A percentile compares a stretch with the other conserved stretches of the same genome.
These are phyloP conservation scores for Riparia riparia DNA, from an alignment of 2,113 vertebrate species.

Conservation along the genomic window DNA sequence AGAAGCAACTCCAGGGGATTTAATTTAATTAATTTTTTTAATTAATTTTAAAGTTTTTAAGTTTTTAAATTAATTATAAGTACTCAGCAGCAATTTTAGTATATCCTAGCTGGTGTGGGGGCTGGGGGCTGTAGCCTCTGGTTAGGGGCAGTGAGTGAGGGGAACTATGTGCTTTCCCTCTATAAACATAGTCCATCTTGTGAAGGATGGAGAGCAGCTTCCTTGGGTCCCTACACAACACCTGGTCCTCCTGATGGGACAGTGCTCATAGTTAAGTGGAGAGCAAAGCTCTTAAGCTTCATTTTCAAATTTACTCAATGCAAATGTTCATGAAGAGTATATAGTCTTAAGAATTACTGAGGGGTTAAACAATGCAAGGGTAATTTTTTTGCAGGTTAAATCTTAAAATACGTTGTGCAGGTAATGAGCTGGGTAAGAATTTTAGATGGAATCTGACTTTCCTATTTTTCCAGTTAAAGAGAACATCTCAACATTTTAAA, in stretches of 20 bases:
- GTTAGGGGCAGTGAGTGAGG: not conserved
- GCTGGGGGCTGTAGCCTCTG: not conserved
- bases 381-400: not conserved
- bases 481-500: not conserved
- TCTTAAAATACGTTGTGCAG: not conserved
- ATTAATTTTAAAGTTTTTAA: no score
- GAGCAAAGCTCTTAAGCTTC: not conserved
- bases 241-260: not conserved
- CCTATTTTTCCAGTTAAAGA: not conserved
- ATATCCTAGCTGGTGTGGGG: not conserved
- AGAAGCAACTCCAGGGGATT: not conserved
- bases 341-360: not conserved
- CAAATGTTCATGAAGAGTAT: not conserved
- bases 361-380: not conserved
- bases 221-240: rapidly evolving
- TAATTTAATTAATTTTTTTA: no score
- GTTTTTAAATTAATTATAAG: slow-evolving; percentile 25
- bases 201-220: not conserved
- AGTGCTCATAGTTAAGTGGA: not conserved
- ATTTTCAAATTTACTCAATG: not conserved
- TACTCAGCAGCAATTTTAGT: not conserved
- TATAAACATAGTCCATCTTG: rapidly evolving
- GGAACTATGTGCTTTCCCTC: not conserved
- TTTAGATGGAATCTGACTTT: not conserved
- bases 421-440: not conserved